phyloP scores from a whole-genome alignment of 2,113 vertebrate genomes.

The Thoracochromis brauschi region DNA sequence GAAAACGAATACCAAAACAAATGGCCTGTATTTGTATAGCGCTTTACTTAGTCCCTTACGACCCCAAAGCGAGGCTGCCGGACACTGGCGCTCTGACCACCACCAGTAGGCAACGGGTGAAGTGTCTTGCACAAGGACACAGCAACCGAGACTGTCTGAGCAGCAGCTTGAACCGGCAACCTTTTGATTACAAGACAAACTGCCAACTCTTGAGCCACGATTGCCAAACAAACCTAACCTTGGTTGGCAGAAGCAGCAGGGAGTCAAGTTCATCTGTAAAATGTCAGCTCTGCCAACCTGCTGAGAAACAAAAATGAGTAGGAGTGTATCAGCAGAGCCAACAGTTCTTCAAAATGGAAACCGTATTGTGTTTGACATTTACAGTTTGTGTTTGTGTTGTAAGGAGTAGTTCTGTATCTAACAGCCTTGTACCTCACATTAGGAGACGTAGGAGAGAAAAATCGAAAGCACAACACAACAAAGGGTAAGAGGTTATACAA shows the following conservation, averaged over 20 bases:
- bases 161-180: rapidly evolving
- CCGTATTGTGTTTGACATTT: not conserved
- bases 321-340: not conserved
- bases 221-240: not conserved
- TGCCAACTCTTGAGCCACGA: not conserved
- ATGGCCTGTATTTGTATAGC: not conserved
- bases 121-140: not conserved
- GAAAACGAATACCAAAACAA: not conserved
- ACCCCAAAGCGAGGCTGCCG: not conserved
- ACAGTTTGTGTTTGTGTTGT: not conserved
- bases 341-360: not conserved
- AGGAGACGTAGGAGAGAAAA: not conserved
- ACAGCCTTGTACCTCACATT: not conserved
- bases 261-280: not conserved
- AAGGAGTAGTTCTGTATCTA: not conserved
- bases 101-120: not conserved
- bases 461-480: not conserved
- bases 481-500: not conserved
- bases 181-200: not conserved
- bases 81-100: not conserved
- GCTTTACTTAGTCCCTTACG: not conserved
- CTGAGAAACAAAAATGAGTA: not conserved
- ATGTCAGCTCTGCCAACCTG: not conserved
- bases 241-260: not conserved
- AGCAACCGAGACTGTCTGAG: not conserved